Conservation (phyloP, 2,797 vertebrate species). For the Synaphobranchus kaupii region DNA sequence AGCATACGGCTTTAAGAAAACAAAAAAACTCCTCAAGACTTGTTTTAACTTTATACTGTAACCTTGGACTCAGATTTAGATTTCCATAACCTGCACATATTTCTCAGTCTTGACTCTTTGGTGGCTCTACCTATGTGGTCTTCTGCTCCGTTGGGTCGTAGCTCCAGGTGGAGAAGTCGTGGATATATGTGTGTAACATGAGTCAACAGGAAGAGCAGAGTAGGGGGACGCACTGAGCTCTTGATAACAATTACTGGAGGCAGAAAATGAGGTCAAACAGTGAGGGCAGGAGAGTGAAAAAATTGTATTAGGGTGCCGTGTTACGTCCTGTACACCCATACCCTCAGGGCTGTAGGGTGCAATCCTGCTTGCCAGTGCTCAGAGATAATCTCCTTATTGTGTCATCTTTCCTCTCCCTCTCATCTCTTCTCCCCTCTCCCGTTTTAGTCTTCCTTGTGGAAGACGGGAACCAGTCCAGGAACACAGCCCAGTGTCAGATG, state of each 20-base stretch:
- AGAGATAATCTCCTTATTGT: slow-evolving; percentile 12
- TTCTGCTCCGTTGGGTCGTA: neutral
- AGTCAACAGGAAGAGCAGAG: neutral
- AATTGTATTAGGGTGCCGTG: neutral
- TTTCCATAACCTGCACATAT: neutral
- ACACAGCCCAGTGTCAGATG: slow-evolving; percentile 15
- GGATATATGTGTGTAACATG: neutral
- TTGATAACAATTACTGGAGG: slow-evolving; percentile 3
- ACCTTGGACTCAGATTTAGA: neutral
- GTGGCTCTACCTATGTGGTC: neutral
- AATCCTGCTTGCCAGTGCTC: neutral
- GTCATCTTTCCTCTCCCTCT: slow-evolving; percentile 7
- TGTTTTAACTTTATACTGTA: neutral
- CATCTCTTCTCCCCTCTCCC: neutral
- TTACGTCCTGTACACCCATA: neutral
- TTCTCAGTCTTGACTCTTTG: neutral
- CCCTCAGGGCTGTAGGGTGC: slow-evolving; percentile 1
- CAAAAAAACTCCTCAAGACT: neutral
- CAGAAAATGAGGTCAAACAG: slow-evolving; percentile 6
- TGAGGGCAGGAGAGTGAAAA: slow-evolving; percentile 14
- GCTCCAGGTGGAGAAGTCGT: neutral
- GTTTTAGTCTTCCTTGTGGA: slow-evolving; percentile 7
- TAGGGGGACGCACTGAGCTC: neutral
- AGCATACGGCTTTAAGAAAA: neutral
- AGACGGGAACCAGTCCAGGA: neutral